Evolutionary conservation across 2,888 invertebrate species (phyloP).

Genomic region (Hermodice carunculata): DNA sequence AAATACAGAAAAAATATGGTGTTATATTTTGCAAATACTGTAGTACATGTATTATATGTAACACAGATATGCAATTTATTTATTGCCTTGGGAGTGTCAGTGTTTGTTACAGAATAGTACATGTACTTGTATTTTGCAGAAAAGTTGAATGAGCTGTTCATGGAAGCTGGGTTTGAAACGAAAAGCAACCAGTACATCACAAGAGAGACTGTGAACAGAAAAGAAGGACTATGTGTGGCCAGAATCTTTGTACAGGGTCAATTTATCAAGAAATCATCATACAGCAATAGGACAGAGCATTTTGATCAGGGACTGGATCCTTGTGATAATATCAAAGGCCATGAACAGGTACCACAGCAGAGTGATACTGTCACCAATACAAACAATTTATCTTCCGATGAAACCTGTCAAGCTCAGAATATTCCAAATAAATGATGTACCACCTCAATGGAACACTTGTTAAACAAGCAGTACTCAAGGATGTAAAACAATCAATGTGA

Average conservation of each 20-base stretch:
- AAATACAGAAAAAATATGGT: neutral
- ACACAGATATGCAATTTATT: neutral
- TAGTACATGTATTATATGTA: neutral
- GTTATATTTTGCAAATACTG: neutral
- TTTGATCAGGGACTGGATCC: too few relatives aligned
- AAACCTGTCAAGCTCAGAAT: too few relatives aligned
- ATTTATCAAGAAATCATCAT: constrained; percentile 54
- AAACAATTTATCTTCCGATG: too few relatives aligned
- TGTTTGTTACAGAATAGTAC: neutral
- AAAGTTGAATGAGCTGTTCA: constrained; percentile 78
- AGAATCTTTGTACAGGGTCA: constrained; percentile 90
- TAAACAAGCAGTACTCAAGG: too few relatives aligned
- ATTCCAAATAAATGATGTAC: too few relatives aligned
- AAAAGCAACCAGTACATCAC: constrained; percentile 83
- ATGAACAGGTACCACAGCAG: too few relatives aligned
- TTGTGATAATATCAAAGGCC: too few relatives aligned
- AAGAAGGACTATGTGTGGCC: constrained; percentile 91
- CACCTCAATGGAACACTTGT: too few relatives aligned
- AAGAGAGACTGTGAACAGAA: constrained; percentile 90
- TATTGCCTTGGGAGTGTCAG: neutral
- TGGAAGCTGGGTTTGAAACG: constrained; percentile 79
- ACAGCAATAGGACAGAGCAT: too few relatives aligned
- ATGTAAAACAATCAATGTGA: too few relatives aligned
- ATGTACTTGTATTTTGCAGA: constrained; percentile 71
- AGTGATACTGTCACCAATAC: too few relatives aligned